Evolutionary conservation across 2,797 vertebrate species (phyloP), one percentile per base, ranked within the genome.

Genomic region (Huso huso): DNA sequence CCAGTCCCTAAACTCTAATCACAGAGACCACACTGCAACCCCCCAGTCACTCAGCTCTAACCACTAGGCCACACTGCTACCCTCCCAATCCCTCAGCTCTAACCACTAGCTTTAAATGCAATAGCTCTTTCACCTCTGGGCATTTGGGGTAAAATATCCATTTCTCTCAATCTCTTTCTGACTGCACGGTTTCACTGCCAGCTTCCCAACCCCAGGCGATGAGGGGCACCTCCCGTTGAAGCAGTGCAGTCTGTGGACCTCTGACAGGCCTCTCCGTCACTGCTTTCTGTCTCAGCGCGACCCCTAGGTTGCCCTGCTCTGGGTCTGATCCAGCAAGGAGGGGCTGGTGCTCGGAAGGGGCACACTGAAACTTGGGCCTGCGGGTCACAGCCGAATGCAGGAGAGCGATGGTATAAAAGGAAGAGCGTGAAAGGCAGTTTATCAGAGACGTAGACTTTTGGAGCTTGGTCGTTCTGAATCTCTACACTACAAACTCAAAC

Each of bases 261-360:
- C 71, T 76, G 70, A 74, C 76, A 63, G 71, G 71, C 66, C 67
- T 71, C 69, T 72, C 71, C 68, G 65, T 64, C 77, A 70, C 74
- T 75, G 78, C 71, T 75, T 80, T 81, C 73, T 73, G 70, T 80
- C 78, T 68, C 67, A 10, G 4, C 61, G 69, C 69, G 70, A 73
- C 71, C 71, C 15, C 57, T 69, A 83, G 80, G 67, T 84, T 74
- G 78, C 69, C 70, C 77, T 66, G 76, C 75, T 69, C 72, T 72
- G 77, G 77, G 80, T 74, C 77, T 68, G 48, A 70, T 84, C 83
- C 79, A 83, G 83, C 78, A 81, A 69, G 64, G 72, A 70, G 64
- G 69, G 77, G 77, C 75, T 8, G 63, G 69, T 63, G 62, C 65
- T 70, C 61, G 23, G 62, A 51, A 52, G 59, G 23, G 15, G 62